Percentiles rank a stretch among this genome's conserved stretches.
Evolutionary conservation across 2,113 vertebrate species (phyloP).

Genomic region (Erinaceus europaeus): DNA sequence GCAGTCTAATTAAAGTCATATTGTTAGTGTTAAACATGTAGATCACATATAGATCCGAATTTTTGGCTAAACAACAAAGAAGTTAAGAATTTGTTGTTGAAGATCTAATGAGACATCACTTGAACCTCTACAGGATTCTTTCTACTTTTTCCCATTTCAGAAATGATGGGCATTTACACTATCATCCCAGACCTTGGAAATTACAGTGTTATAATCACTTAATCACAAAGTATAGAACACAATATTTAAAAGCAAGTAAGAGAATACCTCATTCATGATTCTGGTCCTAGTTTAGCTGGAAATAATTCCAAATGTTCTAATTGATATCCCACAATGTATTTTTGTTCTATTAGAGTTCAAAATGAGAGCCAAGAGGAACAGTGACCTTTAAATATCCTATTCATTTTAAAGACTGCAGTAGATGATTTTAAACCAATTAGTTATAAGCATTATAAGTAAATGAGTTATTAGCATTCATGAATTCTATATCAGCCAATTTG

Average conservation of each 20-base stretch:
- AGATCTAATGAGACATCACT: slow-evolving; percentile 65
- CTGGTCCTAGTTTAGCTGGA: slow-evolving; percentile 37
- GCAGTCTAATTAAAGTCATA: slow-evolving; percentile 60
- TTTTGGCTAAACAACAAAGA: too few relatives aligned
- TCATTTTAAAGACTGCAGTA: slow-evolving; percentile 65
- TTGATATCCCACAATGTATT: slow-evolving; percentile 65
- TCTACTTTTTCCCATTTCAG: slow-evolving; percentile 45
- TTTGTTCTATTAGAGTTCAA: slow-evolving; percentile 67
- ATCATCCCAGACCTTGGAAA: neutral
- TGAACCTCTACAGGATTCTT: slow-evolving; percentile 53
- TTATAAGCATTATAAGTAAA: slow-evolving; percentile 84
- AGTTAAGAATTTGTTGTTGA: slow-evolving; percentile 58
- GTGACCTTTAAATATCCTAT: slow-evolving; percentile 79
- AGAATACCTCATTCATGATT: neutral
- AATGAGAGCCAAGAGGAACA: slow-evolving; percentile 69
- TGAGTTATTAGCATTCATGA: slow-evolving; percentile 84
- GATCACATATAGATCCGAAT: too few relatives aligned
- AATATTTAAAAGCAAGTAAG: slow-evolving; percentile 26
- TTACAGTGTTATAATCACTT: neutral
- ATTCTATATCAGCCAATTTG: slow-evolving; percentile 80
- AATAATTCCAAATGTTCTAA: slow-evolving; percentile 63
- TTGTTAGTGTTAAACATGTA: slow-evolving; percentile 49
- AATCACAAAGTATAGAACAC: slow-evolving; percentile 15
- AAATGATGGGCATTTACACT: slow-evolving; percentile 30
- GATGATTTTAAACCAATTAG: slow-evolving; percentile 82